Base-by-base conservation (phyloP, 2,888 invertebrate species). In the Drosophila seclusa region DNA sequence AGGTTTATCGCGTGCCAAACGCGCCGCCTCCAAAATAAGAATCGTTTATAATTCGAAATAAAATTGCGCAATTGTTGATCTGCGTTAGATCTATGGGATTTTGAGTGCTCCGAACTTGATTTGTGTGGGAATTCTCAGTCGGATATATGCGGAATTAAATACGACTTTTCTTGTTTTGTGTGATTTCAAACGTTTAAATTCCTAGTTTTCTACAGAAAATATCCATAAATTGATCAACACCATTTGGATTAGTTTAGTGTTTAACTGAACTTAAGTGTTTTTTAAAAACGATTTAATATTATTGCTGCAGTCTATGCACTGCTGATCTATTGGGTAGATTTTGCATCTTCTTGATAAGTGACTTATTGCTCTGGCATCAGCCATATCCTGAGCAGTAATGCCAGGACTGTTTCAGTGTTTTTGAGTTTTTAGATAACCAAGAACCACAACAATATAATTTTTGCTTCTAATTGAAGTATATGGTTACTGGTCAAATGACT, bases 1-100 rank as follows among this genome's bases (percentile, higher is more conserved):
- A 50, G 45, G 45, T 49, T 64, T 62, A 58, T 50, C 76, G 69
- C 68, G 58, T 63, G 68, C 60, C 60, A 64, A 38, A 40, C 36
- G 27, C 18, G 10, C 18, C 6, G 18, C 27, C 16, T 11, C 29
- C n/a, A 18, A 50, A 50, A 50, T 50, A 63, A 34, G 10, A n/a
- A 45, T 66, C 24, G 36, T 31, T 52, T 32, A 32, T 36, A n/a
- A 50, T 40, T 40, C 40, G 40, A 18, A 50, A 57, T 24, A 27
- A 21, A 45, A 53, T 29, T 27, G 42, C 61, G 34, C 40, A 50
- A 10, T 40, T 21, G 27, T 18, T 45, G 34, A 7, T 34, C 27
- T 4, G 48, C 24, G 11, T 27, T 18, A 50, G 38, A 69, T 69
- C 70, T 50, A 57, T 57, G 40, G 32, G 48, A 16, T 27, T 45